These are phyloP conservation scores for Aythya baeri DNA, from an alignment of 2,113 vertebrate genomes.

Conservation along the genomic window DNA sequence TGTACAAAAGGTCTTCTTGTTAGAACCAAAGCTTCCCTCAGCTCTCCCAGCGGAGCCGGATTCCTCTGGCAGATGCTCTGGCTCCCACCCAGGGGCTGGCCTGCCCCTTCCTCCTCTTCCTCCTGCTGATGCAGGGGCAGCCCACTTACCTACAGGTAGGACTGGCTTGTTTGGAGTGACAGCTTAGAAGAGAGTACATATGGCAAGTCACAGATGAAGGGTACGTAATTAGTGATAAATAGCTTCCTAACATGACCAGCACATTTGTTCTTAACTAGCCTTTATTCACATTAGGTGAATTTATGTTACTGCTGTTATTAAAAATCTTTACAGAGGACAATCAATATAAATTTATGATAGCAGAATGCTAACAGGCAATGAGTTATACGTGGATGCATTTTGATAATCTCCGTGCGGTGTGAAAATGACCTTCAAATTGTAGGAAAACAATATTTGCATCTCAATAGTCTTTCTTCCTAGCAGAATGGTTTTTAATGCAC, in stretches of 20 bases:
- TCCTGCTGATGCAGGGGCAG: not conserved
- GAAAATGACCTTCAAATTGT: conserved; percentile 44
- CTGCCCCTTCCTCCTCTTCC: not conserved
- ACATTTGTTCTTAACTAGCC: conserved; percentile 57
- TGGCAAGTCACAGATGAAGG: not conserved
- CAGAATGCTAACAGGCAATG: not conserved
- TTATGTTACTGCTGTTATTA: conserved; percentile 28
- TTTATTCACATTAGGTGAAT: conserved; percentile 14
- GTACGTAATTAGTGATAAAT: conserved; percentile 4
- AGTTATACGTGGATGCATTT: not conserved
- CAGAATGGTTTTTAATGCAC: not conserved
- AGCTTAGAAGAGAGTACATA: not conserved
- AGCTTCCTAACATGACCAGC: not conserved
- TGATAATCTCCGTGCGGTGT: not conserved
- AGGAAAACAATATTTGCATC: conserved; percentile 22
- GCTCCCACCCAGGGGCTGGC: conserved; percentile 11
- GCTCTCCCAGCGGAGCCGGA: not conserved
- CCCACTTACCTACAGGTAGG: not conserved
- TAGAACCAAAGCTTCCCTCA: not conserved
- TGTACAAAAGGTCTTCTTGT: not conserved
- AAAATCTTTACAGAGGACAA: conserved; percentile 50
- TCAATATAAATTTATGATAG: not conserved
- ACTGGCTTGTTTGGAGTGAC: not conserved
- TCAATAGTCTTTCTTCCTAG: not conserved
- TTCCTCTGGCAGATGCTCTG: not conserved